These are phyloP conservation scores for Labeo rohita DNA, from an alignment of 2,113 vertebrate genomes.

Conservation along the genomic window DNA sequence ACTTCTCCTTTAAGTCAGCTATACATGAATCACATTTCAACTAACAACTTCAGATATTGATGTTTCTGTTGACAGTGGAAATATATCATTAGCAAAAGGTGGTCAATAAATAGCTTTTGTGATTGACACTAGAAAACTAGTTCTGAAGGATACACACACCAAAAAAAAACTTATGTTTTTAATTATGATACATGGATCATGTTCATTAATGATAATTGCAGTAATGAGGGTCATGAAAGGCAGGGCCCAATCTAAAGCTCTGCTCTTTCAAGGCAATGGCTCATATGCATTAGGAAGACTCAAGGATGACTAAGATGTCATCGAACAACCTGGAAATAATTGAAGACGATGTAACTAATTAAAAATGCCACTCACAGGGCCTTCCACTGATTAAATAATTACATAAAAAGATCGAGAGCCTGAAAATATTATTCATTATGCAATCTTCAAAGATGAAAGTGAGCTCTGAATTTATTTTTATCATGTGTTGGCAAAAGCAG, in stretches of 20 bases:
- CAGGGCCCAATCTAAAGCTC: not conserved
- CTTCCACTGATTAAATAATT: constrained; percentile 35
- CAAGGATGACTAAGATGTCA: constrained; percentile 43
- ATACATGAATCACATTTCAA: not conserved
- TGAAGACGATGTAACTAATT: constrained; percentile 45
- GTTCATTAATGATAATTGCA: constrained; percentile 35
- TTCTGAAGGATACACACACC: not conserved
- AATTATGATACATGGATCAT: constrained; percentile 26
- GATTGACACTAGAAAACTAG: not conserved
- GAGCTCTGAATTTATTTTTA: not conserved
- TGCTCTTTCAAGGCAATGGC: not conserved
- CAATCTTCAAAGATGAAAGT: not conserved
- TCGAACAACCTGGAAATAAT: constrained; percentile 43
- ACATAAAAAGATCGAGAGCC: constrained; percentile 10
- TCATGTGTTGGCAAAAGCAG: not conserved
- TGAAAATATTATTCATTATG: not conserved
- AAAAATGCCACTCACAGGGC: constrained; percentile 30
- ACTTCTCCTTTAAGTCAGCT: not conserved
- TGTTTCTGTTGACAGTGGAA: not conserved
- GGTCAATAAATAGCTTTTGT: not conserved
- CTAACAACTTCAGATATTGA: not conserved
- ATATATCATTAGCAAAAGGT: not conserved
- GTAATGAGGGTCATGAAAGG: constrained; percentile 20
- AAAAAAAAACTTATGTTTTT: not conserved
- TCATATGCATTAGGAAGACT: not conserved